Evolutionary conservation across 2,113 vertebrate species (phyloP).

Genomic region (Gavia stellata): DNA sequence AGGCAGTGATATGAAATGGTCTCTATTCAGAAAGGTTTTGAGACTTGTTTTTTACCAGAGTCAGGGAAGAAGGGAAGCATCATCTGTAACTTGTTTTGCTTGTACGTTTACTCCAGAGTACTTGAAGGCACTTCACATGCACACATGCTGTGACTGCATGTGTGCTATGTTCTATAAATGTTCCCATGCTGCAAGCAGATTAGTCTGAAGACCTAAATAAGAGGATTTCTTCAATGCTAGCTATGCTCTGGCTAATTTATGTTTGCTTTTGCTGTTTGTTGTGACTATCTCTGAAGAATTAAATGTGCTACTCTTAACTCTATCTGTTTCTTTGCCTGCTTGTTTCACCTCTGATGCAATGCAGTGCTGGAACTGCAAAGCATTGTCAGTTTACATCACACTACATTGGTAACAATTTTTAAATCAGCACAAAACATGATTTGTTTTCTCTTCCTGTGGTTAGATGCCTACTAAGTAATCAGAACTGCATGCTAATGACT

Average conservation of each 20-base stretch:
- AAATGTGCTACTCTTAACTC: background rate
- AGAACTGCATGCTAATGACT: background rate
- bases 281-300: background rate
- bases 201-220: background rate
- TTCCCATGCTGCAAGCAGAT: background rate
- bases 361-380: conserved; percentile 20
- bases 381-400: conserved; percentile 2
- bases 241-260: background rate
- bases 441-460: conserved; percentile 28
- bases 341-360: conserved; percentile 22
- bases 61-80: background rate
- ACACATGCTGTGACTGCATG: background rate
- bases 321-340: background rate
- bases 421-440: background rate
- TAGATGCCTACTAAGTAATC: background rate
- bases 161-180: background rate
- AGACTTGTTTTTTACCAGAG: background rate
- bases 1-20: background rate
- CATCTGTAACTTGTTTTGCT: background rate
- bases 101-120: background rate
- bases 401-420: background rate
- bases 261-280: background rate
- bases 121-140: background rate
- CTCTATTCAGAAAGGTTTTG: background rate
- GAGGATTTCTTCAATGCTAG: background rate